Percentiles rank a stretch among this genome's conserved stretches.
Evolutionary conservation across 2,797 vertebrate genomes (phyloP).

Genomic region (Gymnodraco acuticeps): DNA sequence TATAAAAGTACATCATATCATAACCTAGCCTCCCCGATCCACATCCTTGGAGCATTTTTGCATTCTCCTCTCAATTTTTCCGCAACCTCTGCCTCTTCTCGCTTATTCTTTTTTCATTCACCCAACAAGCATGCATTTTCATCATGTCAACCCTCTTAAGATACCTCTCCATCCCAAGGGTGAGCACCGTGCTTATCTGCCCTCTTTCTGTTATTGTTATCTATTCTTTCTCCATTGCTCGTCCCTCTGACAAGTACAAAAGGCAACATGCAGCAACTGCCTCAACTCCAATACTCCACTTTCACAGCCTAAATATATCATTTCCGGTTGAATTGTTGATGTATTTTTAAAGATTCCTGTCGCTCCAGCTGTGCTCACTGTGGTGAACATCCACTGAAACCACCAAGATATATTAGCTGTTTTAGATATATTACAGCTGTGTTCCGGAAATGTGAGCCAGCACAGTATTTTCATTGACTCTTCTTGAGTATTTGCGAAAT

Average conservation of each 20-base stretch:
- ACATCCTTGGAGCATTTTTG: conserved; percentile 36
- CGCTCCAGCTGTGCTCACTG: conserved; percentile 17
- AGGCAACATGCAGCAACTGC: not conserved
- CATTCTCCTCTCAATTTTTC: conserved; percentile 33
- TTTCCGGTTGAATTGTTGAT: conserved; percentile 7
- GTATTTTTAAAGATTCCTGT: conserved; percentile 30
- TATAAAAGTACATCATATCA: conserved; percentile 70
- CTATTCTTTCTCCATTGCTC: conserved; percentile 7
- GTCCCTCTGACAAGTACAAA: conserved; percentile 29
- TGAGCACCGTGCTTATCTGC: conserved; percentile 30
- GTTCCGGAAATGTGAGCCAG: conserved; percentile 35
- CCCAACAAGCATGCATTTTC: conserved; percentile 59
- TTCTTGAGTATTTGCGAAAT: conserved; percentile 40
- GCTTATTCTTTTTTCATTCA: conserved; percentile 26
- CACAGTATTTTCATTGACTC: conserved; percentile 37
- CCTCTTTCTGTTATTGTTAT: conserved; percentile 9
- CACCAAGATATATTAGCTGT: not conserved
- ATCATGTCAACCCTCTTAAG: conserved; percentile 52
- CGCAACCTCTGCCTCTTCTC: conserved; percentile 22
- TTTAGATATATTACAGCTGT: conserved; percentile 17
- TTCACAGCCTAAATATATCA: not conserved
- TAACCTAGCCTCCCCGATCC: conserved; percentile 56
- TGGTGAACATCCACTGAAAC: conserved; percentile 23
- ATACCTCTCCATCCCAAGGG: conserved; percentile 30
- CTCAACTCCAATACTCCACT: not conserved